These are phyloP conservation scores for Mobula hypostoma DNA, from an alignment of 2,113 vertebrate species.

Conservation along the genomic window DNA sequence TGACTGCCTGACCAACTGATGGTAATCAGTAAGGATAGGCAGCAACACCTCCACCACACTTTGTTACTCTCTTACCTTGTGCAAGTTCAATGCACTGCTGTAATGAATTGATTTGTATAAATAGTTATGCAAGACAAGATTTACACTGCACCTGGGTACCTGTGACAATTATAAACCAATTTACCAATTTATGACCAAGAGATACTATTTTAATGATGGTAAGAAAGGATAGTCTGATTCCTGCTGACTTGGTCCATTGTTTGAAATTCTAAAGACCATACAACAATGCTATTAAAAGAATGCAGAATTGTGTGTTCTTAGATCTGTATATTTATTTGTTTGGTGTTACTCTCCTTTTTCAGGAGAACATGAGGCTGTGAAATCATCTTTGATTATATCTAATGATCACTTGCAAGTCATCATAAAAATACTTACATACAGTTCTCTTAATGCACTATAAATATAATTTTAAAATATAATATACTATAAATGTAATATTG, in stretches of 20 bases:
- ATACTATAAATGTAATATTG: too few species aligned
- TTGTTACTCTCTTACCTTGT: too few species aligned
- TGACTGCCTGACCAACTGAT: too few species aligned
- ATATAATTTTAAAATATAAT: background rate
- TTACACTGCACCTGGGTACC: too few species aligned
- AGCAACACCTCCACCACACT: too few species aligned
- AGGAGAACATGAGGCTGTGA: background rate
- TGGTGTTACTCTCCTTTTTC: background rate
- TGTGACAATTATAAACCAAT: too few species aligned
- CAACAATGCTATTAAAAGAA: background rate
- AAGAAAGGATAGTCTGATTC: background rate
- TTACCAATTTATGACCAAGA: background rate
- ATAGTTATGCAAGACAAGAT: too few species aligned
- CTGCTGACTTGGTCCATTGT: background rate
- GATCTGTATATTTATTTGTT: background rate
- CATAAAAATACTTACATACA: background rate
- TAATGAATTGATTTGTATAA: too few species aligned
- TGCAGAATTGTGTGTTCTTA: background rate
- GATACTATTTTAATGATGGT: background rate
- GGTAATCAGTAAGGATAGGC: too few species aligned
- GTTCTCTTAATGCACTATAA: background rate
- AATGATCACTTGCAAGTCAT: background rate
- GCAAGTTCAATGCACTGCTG: too few species aligned
- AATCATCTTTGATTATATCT: background rate
- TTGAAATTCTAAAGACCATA: background rate